Percentiles rank a stretch among this genome's conserved stretches.
phyloP scores from a whole-genome alignment of 2,888 invertebrate genomes.

The Chymomyza fuscimana region DNA sequence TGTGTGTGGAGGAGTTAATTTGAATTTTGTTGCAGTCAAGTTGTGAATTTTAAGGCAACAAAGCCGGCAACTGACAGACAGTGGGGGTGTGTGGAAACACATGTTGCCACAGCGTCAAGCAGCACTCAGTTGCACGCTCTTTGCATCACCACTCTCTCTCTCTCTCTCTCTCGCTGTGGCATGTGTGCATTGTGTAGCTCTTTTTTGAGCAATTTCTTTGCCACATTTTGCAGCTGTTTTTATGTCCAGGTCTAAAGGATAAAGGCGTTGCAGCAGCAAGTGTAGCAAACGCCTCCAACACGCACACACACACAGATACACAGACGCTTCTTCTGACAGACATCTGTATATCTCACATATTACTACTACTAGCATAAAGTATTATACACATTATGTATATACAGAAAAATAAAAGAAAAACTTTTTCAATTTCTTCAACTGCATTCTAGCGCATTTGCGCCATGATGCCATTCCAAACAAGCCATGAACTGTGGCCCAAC shows the following conservation, averaged over 20 bases:
- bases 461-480: slow-evolving; percentile 6
- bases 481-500: background rate
- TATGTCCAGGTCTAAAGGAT: background rate
- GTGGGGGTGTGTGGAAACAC: slow-evolving; percentile 60
- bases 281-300: slow-evolving; percentile 43
- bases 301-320: slow-evolving; percentile 21
- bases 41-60: slow-evolving; percentile 49
- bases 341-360: slow-evolving; percentile 10
- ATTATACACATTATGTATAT: background rate
- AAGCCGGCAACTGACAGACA: slow-evolving; percentile 8
- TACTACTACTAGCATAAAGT: background rate
- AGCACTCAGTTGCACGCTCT: background rate
- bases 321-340: background rate
- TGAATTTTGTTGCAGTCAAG: slow-evolving; percentile 73
- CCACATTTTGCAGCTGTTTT: slow-evolving; percentile 25
- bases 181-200: background rate
- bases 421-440: slow-evolving; percentile 72
- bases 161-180: background rate
- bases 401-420: slow-evolving; percentile 31
- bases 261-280: slow-evolving; percentile 13
- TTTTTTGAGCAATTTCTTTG: slow-evolving; percentile 30
- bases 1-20: slow-evolving; percentile 60
- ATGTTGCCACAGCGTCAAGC: slow-evolving; percentile 48
- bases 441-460: slow-evolving; percentile 44
- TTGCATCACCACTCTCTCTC: background rate